Evolutionary conservation across 35 echinoderm and acorn worm genomes (phyloP).

Genomic region (Ptychodera flava): DNA sequence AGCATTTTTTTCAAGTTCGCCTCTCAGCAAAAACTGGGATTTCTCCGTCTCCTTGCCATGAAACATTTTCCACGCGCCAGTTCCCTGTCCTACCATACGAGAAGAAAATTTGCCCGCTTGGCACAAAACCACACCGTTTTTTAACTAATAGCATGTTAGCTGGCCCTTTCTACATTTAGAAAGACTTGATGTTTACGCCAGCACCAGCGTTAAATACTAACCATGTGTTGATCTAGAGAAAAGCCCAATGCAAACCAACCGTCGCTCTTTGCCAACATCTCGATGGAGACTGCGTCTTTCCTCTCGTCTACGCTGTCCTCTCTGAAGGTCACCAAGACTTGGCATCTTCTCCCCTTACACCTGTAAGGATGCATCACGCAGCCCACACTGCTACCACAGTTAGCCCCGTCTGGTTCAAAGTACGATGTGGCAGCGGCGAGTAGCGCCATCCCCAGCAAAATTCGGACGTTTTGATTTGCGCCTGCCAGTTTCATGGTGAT

Average conservation of each 20-base stretch:
- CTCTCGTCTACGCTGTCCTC: not conserved
- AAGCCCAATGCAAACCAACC: not conserved
- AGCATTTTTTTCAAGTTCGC: too few relatives aligned
- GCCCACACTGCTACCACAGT: not conserved
- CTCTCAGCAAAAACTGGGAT: too few relatives aligned
- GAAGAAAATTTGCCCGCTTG: too few relatives aligned
- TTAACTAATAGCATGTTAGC: too few relatives aligned
- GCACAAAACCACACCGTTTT: too few relatives aligned
- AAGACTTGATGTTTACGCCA: too few relatives aligned
- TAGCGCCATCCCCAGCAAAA: not conserved
- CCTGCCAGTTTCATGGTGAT: not conserved
- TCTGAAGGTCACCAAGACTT: not conserved
- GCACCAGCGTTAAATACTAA: too few relatives aligned
- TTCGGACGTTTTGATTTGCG: not conserved
- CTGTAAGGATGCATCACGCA: not conserved
- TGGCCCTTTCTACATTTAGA: too few relatives aligned
- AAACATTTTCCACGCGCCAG: too few relatives aligned
- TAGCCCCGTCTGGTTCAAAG: not conserved
- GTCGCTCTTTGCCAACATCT: not conserved
- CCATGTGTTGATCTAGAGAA: not conserved
- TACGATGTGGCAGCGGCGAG: not conserved
- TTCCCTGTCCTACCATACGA: too few relatives aligned
- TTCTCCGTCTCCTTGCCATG: too few relatives aligned
- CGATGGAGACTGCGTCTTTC: not conserved
- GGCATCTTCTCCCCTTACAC: not conserved